Evolutionary conservation across 1,140 invertebrate genomes (phyloP), one percentile per base, ranked within the genome.

Genomic region (Neodiprion fabricii): DNA sequence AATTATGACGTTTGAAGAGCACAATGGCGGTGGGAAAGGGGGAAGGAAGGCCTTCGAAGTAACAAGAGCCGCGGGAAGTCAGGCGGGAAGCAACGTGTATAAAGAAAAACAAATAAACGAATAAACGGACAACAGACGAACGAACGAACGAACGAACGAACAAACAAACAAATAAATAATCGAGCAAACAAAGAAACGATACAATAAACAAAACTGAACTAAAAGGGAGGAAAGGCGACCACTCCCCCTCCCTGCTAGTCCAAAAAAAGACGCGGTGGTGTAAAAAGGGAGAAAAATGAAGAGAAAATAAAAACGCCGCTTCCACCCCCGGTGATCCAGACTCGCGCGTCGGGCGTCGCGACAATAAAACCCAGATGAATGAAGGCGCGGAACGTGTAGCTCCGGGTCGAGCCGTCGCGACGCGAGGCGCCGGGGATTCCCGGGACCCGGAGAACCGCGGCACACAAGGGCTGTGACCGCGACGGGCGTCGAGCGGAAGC

Each of bases 291-390:
- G 28, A 40, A 40, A 40, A 40, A 40, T 40, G 28, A 40, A 40
- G 5, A 40, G 28, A 5, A 40, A 40, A 40, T 40, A 40, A 40
- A 40, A 40, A 40, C 28, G 28, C 28, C 28, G 28, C 28, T 14
- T 65, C 61, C 7, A 65, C 12, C 17, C 17, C 12, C 61, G 61
- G 61, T 40, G 28, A 17, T 65, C 1, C 61, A 65, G 12, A 17
- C 61, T 14, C 12, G 12, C 17, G 12, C 61, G 61, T 4, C 5
- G 12, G 61, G 61, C 17, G 61, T 65, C 61, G 61, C 61, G 12
- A 65, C 17, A 65, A 65, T 65, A 65, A 65, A 65, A 65, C 61
- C 12, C 61, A 17, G 17, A 14, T 65, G 61, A 65, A 65, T 65
- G 2, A 14, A 14, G 61, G 61, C 17, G 28, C 17, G 61, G 68